Percentiles rank a stretch among this genome's conserved stretches.
These are phyloP conservation scores for Dromococcyx pavoninus DNA, from an alignment of 2,797 vertebrate genomes.

Conservation along the genomic window DNA sequence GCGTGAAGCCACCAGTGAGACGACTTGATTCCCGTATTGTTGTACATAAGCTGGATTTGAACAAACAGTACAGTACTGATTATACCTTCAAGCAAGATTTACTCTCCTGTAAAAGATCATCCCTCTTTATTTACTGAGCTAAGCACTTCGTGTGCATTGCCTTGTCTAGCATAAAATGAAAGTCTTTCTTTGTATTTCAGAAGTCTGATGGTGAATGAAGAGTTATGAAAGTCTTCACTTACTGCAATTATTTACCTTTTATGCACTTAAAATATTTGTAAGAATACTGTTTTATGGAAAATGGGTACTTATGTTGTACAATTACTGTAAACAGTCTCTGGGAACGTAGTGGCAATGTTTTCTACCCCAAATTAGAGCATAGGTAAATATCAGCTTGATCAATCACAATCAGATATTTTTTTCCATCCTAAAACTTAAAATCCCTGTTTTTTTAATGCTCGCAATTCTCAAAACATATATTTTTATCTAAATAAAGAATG, in stretches of 20 bases:
- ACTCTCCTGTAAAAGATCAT: slow-evolving; percentile 35
- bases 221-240: neutral
- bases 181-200: neutral
- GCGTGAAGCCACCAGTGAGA: neutral
- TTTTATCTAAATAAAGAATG: neutral
- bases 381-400: neutral
- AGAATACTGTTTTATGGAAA: neutral
- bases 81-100: slow-evolving; percentile 51
- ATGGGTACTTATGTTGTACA: neutral
- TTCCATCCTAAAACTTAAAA: neutral
- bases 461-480: neutral
- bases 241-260: slow-evolving; percentile 15
- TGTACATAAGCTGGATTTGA: slow-evolving; percentile 36
- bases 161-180: slow-evolving; percentile 24
- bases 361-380: neutral
- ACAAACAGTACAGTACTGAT: slow-evolving; percentile 14
- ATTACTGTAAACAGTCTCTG: slow-evolving; percentile 15
- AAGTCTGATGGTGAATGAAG: neutral
- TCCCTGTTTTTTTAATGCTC: neutral
- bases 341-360: neutral
- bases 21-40: neutral
- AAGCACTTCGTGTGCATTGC: neutral
- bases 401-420: neutral
- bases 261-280: slow-evolving; percentile 8
- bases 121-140: slow-evolving; percentile 46